These are phyloP conservation scores for Gymnarchus niloticus DNA, from an alignment of 2,113 vertebrate species.

Conservation along the genomic window DNA sequence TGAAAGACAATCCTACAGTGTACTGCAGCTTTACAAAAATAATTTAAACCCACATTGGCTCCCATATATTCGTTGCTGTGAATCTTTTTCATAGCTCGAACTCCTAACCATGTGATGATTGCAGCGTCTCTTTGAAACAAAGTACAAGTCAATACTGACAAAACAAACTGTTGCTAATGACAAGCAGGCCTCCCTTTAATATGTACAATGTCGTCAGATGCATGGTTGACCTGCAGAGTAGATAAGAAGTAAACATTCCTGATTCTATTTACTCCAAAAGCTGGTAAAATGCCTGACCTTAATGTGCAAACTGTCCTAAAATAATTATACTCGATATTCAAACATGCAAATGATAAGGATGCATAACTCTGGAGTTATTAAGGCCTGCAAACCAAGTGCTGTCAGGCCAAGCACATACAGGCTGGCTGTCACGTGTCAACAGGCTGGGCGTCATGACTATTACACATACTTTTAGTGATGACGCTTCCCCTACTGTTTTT, in stretches of 20 bases:
- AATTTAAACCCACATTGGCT: conserved; percentile 27
- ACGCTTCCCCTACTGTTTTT: neutral
- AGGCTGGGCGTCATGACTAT: neutral
- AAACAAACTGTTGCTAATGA: conserved; percentile 48
- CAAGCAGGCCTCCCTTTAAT: conserved; percentile 55
- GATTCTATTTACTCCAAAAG: conserved; percentile 46
- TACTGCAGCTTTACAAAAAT: conserved; percentile 47
- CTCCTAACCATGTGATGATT: conserved; percentile 42
- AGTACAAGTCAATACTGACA: conserved; percentile 45
- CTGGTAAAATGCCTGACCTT: conserved; percentile 52
- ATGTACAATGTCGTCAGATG: conserved; percentile 55
- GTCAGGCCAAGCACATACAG: neutral
- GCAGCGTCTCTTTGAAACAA: conserved; percentile 48
- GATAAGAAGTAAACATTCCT: conserved; percentile 54
- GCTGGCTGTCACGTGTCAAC: too few species aligned
- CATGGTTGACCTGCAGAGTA: conserved; percentile 48
- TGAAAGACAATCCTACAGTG: conserved; percentile 19
- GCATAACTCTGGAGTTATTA: conserved; percentile 54
- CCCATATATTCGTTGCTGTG: conserved; percentile 27
- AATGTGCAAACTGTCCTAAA: conserved; percentile 69
- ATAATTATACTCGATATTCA: conserved; percentile 50
- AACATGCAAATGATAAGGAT: conserved; percentile 64
- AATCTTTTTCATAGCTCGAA: conserved; percentile 31
- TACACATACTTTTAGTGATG: neutral
- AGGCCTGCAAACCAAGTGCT: conserved; percentile 52